Percentiles rank a stretch among this genome's conserved stretches.
These are phyloP conservation scores for Aleiodes sp. DNA, from an alignment of 1,140 invertebrate genomes.

Conservation along the genomic window DNA sequence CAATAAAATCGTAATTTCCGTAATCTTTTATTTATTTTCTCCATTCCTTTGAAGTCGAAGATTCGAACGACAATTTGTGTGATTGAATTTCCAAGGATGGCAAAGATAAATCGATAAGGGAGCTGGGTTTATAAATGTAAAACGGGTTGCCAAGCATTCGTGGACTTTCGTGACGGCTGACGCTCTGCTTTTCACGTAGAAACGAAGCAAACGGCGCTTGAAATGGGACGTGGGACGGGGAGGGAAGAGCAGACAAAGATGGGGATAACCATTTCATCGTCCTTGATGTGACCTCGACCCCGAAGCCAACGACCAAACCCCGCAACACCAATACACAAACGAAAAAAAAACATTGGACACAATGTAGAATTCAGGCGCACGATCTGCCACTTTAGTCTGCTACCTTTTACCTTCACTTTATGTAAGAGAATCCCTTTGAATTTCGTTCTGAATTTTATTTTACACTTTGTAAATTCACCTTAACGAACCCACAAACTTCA, in stretches of 20 bases:
- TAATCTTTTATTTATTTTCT: too few relatives aligned
- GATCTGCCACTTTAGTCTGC: conserved; percentile 29
- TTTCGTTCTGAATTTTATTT: background rate
- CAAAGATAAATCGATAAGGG: background rate
- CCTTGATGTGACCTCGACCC: conserved; percentile 16
- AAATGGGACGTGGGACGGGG: too few relatives aligned
- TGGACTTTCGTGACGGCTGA: background rate
- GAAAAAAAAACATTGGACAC: background rate
- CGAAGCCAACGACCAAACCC: background rate
- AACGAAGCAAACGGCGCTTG: background rate
- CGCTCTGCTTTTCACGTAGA: background rate
- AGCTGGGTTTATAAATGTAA: background rate
- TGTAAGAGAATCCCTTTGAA: background rate
- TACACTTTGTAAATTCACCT: too few relatives aligned
- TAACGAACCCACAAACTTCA: background rate
- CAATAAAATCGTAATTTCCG: background rate
- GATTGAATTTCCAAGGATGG: background rate
- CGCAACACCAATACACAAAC: background rate
- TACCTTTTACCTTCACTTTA: conserved; percentile 5
- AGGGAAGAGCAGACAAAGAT: background rate
- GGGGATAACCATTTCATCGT: background rate
- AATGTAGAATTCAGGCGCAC: conserved; percentile 7
- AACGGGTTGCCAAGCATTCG: background rate
- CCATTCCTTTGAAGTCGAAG: background rate
- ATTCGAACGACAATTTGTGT: background rate